phyloP scores from a whole-genome alignment of 2,888 invertebrate genomes.

The Timema podura region DNA sequence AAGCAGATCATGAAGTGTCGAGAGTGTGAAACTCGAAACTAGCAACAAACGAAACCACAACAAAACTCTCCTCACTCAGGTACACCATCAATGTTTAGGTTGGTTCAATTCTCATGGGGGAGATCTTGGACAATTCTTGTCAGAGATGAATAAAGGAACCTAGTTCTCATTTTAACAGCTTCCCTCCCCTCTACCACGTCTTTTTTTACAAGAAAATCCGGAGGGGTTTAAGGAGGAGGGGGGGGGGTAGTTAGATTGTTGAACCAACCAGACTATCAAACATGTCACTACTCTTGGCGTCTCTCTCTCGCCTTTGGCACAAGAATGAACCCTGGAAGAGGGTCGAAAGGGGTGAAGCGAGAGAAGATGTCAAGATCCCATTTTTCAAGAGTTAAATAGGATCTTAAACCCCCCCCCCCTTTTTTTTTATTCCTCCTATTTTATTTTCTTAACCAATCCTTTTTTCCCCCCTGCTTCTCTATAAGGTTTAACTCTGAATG shows the following conservation, averaged over 20 bases:
- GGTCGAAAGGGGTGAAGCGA: neutral
- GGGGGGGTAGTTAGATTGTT: too few species aligned
- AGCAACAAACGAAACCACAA: slow-evolving; percentile 15
- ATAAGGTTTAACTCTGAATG: too few species aligned
- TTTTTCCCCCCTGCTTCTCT: too few species aligned
- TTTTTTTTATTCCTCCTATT: too few species aligned
- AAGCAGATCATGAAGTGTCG: too few species aligned
- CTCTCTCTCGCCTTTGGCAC: neutral
- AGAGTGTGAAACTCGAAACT: slow-evolving; percentile 3
- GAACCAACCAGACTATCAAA: neutral
- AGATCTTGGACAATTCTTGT: slow-evolving; percentile 9
- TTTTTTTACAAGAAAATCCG: neutral
- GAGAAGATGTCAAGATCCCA: slow-evolving; percentile 24
- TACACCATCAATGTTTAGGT: neutral
- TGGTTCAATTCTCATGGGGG: neutral
- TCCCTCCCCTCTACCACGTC: neutral
- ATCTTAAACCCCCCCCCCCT: neutral
- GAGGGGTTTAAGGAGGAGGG: too few species aligned
- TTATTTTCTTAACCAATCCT: too few species aligned
- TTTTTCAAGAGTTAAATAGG: slow-evolving; percentile 26
- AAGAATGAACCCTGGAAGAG: neutral
- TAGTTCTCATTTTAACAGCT: slow-evolving; percentile 12
- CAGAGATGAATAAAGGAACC: slow-evolving; percentile 1
- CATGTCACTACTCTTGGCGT: neutral
- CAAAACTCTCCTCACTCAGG: neutral